Evolutionary conservation across 2,888 invertebrate species (phyloP).

Genomic region (Xanthorhoe designata): DNA sequence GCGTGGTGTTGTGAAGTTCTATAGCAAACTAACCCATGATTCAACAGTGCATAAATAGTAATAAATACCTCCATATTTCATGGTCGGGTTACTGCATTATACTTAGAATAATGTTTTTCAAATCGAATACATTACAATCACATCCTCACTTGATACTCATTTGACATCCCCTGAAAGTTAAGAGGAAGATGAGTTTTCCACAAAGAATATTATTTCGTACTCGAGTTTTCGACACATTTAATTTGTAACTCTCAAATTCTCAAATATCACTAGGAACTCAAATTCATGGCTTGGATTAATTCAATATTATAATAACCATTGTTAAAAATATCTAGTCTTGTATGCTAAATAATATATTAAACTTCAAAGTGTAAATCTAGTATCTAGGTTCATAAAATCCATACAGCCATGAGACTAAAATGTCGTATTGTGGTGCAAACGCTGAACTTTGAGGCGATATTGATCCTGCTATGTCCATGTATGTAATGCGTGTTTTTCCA

Average conservation of each 20-base stretch:
- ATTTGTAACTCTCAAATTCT: neutral
- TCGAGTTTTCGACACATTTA: neutral
- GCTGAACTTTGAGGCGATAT: conserved; percentile 10
- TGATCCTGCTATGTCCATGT: conserved; percentile 51
- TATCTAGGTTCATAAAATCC: conserved; percentile 31
- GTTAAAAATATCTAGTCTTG: neutral
- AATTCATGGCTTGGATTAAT: neutral
- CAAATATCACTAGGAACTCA: neutral
- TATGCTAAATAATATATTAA: conserved; percentile 17
- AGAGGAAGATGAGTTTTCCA: neutral
- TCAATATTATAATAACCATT: neutral
- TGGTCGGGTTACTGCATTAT: conserved; percentile 20
- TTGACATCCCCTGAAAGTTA: conserved; percentile 3
- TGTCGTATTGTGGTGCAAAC: conserved; percentile 11
- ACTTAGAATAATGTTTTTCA: neutral
- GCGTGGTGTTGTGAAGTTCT: conserved; percentile 10
- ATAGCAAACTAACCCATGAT: conserved; percentile 10
- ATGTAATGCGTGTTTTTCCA: conserved; percentile 41
- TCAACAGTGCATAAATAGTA: conserved; percentile 29
- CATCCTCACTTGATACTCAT: conserved; percentile 11
- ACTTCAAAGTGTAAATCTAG: conserved; percentile 39
- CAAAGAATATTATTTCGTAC: neutral
- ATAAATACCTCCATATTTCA: conserved; percentile 38
- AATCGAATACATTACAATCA: conserved; percentile 1
- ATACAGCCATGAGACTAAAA: conserved; percentile 24